These are phyloP conservation scores for Bostrychus sinensis DNA, from an alignment of 2,113 vertebrate species.

Conservation along the genomic window DNA sequence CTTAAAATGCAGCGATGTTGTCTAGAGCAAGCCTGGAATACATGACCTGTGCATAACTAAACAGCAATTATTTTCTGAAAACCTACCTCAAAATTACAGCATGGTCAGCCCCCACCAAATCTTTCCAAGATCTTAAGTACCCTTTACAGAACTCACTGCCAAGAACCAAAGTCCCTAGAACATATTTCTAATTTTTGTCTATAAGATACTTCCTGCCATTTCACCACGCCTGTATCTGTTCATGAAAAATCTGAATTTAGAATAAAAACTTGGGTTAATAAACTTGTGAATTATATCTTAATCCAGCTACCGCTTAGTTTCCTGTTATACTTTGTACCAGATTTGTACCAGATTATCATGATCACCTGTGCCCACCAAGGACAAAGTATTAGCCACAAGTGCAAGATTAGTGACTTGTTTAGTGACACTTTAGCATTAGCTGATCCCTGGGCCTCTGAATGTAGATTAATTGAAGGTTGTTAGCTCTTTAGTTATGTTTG, in stretches of 20 bases:
- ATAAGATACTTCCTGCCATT: neutral
- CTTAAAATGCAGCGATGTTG: no score
- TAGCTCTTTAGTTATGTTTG: conserved; percentile 69
- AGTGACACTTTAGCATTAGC: conserved; percentile 44
- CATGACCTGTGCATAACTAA: neutral
- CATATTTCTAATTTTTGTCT: neutral
- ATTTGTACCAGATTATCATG: conserved; percentile 14
- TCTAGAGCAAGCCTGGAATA: neutral
- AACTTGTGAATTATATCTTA: neutral
- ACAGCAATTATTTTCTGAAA: neutral
- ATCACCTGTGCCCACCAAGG: conserved; percentile 16
- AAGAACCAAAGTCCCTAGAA: conserved; percentile 8
- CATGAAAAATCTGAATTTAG: neutral
- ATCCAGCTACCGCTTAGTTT: neutral
- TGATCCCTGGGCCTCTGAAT: conserved; percentile 55
- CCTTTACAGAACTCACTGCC: conserved; percentile 10
- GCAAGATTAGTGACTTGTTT: conserved; percentile 42
- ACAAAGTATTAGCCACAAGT: conserved; percentile 39
- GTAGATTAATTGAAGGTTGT: conserved; percentile 64
- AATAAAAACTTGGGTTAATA: neutral
- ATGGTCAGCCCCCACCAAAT: neutral
- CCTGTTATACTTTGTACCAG: conserved; percentile 9
- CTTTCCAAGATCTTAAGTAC: conserved; percentile 9
- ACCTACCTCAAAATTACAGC: neutral
- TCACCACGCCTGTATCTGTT: neutral